Evolutionary conservation across 1,140 invertebrate species (phyloP), one percentile per base, ranked within the genome.

Genomic region (Sesamia nonagrioides): DNA sequence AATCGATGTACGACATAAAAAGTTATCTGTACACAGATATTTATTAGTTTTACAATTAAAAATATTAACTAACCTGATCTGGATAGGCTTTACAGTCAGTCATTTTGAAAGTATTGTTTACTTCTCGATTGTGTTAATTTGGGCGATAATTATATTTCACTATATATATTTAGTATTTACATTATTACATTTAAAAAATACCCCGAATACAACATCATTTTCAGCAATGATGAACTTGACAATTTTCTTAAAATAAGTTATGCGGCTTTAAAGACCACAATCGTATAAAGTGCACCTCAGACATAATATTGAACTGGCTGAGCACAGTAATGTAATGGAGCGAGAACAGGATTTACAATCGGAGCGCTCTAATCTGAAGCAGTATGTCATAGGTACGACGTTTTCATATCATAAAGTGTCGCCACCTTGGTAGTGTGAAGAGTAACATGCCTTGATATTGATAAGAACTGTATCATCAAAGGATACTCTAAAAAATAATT

Each of bases 1-100:
- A 89, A 90, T 91, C 86, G 81, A 92, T 88, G 87, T 88, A 89
- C 82, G 81, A 90, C 90, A 92, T 92, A 92, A 88, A 91, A 92
- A 91, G 83, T 89, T 89, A 85, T 84, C 88, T 92, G 90, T 89
- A 92, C 89, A 91, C 63, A 78, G 77, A 76, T 78, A 72, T 82
- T 81, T 81, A 77, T 80, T 82, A 74, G 58, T 71, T 83, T 85
- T 82, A 81, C 63, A 85, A 77, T 87, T 88, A 85, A 84, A 52
- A 77, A 82, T 82, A 84, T 77, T 80, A 88, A 83, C 82, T 77
- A 88, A 87, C 56, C 40, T 83, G 56, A 81, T 82, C 68, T 82
- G 79, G 76, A 83, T 84, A 84, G 80, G 78, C 77, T 81, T 73
- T 73, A 73, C 71, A 83, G 56, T 87, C 87, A 88, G 85, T 88